Conservation (phyloP, 1,140 invertebrate species). For the Zelostemma sp. region DNA sequence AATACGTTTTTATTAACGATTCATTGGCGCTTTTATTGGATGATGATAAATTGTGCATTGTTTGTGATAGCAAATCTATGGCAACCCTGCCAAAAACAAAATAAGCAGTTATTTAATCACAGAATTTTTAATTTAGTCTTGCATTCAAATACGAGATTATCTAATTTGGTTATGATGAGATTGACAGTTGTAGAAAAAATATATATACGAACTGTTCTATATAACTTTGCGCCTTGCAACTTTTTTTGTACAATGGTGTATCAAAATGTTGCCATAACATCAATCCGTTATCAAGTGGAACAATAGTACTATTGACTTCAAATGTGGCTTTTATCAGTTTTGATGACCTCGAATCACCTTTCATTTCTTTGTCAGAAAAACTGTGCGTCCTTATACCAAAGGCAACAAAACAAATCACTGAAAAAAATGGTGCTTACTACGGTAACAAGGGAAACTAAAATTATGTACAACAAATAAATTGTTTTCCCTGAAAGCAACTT, state of each 20-base stretch:
- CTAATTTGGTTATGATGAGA: too few species aligned
- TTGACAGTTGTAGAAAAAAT: too few species aligned
- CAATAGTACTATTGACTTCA: constrained; percentile 77
- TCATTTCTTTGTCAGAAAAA: constrained; percentile 74
- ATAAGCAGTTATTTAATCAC: too few species aligned
- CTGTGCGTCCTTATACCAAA: constrained; percentile 78
- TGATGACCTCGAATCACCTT: constrained; percentile 73
- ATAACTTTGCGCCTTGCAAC: constrained; percentile 77
- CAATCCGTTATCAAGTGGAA: constrained; percentile 82
- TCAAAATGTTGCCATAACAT: constrained; percentile 80
- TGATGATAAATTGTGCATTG: constrained; percentile 67
- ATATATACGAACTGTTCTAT: constrained; percentile 80
- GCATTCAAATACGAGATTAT: too few species aligned
- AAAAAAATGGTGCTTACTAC: constrained; percentile 45
- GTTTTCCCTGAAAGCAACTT: constrained; percentile 64
- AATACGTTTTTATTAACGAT: constrained; percentile 77
- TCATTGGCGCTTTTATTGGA: constrained; percentile 37
- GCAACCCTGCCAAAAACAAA: constrained; percentile 73
- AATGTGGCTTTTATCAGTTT: constrained; percentile 81
- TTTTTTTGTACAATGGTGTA: constrained; percentile 80
- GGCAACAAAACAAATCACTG: constrained; percentile 79
- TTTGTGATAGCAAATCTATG: constrained; percentile 76
- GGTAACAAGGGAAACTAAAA: background rate
- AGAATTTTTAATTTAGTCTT: too few species aligned
- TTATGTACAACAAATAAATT: background rate